Evolutionary conservation across 2,888 invertebrate species (phyloP).

Genomic region (Cataglyphis livida): DNA sequence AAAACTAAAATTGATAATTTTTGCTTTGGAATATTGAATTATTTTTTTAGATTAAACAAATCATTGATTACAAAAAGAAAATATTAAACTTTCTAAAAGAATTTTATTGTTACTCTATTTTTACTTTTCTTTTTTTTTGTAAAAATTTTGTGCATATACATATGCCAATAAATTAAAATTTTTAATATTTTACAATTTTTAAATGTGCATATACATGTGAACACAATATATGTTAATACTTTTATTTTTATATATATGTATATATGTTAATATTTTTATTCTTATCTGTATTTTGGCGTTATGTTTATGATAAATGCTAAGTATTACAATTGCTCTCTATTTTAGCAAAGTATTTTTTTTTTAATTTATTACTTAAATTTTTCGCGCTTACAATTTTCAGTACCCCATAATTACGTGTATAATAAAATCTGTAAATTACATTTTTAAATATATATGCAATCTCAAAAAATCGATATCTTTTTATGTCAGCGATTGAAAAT

Average conservation of each 20-base stretch:
- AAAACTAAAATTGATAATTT: not conserved
- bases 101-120: not conserved
- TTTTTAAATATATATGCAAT: not conserved
- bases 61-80: not conserved
- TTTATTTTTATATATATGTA: not conserved
- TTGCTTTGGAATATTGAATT: not conserved
- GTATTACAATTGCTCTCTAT: not conserved
- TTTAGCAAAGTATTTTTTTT: not conserved
- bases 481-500: conserved; percentile 35
- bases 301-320: not conserved
- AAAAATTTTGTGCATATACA: not conserved
- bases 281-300: not conserved
- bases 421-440: conserved; percentile 15
- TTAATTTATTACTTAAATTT: not conserved
- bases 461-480: not conserved
- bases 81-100: too few relatives aligned
- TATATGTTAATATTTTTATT: not conserved
- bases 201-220: not conserved
- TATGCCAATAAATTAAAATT: not conserved
- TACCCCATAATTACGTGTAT: not conserved
- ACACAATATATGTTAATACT: not conserved
- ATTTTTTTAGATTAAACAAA: not conserved
- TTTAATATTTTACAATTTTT: not conserved
- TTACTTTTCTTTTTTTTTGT: not conserved
- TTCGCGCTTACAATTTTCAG: not conserved